A percentile compares a stretch with the other conserved stretches of the same genome.
These are phyloP conservation scores for Choristoneura fumiferana DNA, from an alignment of 1,140 invertebrate species.

Conservation along the genomic window DNA sequence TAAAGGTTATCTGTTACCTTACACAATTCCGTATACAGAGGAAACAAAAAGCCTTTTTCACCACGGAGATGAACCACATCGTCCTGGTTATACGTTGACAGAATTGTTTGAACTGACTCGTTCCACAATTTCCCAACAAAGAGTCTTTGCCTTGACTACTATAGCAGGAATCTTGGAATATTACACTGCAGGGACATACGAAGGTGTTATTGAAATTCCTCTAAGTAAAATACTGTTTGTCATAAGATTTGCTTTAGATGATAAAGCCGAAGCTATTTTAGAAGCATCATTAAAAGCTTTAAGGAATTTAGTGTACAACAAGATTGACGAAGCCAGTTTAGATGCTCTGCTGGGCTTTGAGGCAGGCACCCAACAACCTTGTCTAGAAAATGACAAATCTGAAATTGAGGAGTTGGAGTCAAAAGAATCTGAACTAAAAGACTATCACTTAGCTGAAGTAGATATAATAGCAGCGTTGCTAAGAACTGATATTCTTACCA, in stretches of 20 bases:
- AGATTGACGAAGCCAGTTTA: conserved; percentile 87
- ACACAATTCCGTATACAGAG: conserved; percentile 80
- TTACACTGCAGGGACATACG: conserved; percentile 85
- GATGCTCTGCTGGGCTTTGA: conserved; percentile 85
- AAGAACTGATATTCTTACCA: conserved; percentile 87
- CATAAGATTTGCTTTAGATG: conserved; percentile 91
- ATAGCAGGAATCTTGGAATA: conserved; percentile 89
- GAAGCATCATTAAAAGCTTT: conserved; percentile 86
- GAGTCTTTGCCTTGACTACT: conserved; percentile 87
- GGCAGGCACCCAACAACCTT: conserved; percentile 82
- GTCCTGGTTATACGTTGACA: conserved; percentile 92
- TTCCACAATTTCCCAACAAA: conserved; percentile 87
- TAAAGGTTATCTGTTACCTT: conserved; percentile 84
- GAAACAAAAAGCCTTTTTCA: conserved; percentile 86
- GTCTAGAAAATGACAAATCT: conserved; percentile 77
- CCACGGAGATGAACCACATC: conserved; percentile 94
- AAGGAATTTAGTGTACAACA: conserved; percentile 85
- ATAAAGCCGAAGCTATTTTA: conserved; percentile 85
- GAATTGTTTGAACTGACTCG: conserved; percentile 89
- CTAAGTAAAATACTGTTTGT: conserved; percentile 87
- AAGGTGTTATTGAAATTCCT: conserved; percentile 81
- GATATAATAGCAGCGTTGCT: conserved; percentile 86
- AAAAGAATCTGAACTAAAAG: conserved; percentile 86
- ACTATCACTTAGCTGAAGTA: conserved; percentile 89
- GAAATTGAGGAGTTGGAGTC: conserved; percentile 79